phyloP scores from a whole-genome alignment of 2,797 vertebrate species.

The Lutjanus argentimaculatus region DNA sequence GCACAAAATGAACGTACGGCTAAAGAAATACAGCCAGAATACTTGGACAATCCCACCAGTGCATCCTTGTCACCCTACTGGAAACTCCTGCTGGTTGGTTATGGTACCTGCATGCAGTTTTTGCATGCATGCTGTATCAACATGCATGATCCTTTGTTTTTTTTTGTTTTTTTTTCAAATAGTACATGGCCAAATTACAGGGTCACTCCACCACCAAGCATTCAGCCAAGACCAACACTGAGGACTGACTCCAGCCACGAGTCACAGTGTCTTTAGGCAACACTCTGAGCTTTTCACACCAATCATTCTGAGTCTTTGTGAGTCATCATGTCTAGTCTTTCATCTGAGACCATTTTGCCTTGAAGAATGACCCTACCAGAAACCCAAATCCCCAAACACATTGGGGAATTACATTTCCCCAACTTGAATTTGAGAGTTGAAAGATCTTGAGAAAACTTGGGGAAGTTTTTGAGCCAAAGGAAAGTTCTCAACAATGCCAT shows the following conservation, averaged over 20 bases:
- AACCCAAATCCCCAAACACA: background rate
- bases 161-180: background rate
- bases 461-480: background rate
- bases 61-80: background rate
- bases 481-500: background rate
- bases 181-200: background rate
- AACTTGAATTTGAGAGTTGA: background rate
- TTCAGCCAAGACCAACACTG: background rate
- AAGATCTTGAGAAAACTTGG: background rate
- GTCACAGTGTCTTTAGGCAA: background rate
- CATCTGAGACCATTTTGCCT: constrained; percentile 3
- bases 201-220: background rate
- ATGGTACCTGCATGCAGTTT: background rate
- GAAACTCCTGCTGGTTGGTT: background rate
- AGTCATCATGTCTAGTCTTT: constrained; percentile 19
- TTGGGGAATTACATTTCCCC: background rate
- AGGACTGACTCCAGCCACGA: background rate
- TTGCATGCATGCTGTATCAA: no score
- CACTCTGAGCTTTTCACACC: background rate
- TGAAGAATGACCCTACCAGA: background rate
- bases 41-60: background rate
- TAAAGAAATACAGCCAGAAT: background rate
- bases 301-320: background rate
- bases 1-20: background rate
- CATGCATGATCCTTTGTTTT: background rate